phyloP scores from a whole-genome alignment of 2,888 invertebrate species.

The Cephus pygmeus region DNA sequence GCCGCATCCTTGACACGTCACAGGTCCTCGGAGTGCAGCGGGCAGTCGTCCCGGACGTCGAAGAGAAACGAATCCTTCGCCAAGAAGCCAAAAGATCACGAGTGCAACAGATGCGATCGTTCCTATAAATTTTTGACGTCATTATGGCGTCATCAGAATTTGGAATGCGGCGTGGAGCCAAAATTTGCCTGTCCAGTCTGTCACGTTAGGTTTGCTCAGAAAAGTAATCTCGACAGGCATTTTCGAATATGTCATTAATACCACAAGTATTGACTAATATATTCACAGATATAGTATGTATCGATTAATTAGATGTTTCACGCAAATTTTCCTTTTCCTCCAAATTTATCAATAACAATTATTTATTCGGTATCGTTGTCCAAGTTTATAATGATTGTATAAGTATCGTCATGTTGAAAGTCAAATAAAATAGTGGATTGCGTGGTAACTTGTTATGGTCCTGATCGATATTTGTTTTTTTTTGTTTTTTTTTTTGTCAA shows the following conservation, averaged over 20 bases:
- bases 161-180: constrained; percentile 73
- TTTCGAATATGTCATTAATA: constrained; percentile 55
- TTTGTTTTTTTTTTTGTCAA: too few species aligned
- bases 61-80: constrained; percentile 19
- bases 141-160: constrained; percentile 62
- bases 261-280: neutral
- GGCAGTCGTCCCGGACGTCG: constrained; percentile 15
- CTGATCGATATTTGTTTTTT: too few species aligned
- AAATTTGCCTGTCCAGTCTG: constrained; percentile 73
- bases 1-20: constrained; percentile 55
- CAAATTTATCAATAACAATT: too few species aligned
- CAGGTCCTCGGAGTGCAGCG: constrained; percentile 44
- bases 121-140: constrained; percentile 58
- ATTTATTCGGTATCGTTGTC: too few species aligned
- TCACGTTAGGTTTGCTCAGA: constrained; percentile 71
- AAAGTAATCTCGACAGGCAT: constrained; percentile 69
- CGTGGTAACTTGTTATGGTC: too few species aligned
- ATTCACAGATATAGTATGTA: too few species aligned
- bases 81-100: constrained; percentile 40
- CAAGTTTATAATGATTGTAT: too few species aligned
- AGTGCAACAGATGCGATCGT: constrained; percentile 48
- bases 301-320: neutral
- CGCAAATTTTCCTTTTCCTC: too few species aligned
- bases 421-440: too few species aligned
- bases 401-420: too few species aligned